Base-by-base conservation (phyloP, 2,888 invertebrate species). In the Aphodius granarius region DNA sequence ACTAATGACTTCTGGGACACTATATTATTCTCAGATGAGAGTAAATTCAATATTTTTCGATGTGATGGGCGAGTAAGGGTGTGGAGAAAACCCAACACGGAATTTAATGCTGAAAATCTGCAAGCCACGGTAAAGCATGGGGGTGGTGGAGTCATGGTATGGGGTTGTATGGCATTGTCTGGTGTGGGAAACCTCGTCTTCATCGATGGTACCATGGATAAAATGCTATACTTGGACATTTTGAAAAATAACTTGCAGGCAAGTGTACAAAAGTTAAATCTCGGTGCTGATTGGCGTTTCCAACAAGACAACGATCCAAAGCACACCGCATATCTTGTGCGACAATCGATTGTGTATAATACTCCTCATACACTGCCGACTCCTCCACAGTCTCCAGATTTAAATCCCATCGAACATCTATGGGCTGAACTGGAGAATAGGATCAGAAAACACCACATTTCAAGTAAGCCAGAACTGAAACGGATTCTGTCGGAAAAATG, bases 11-110 rank as follows among this genome's bases (percentile, higher is more conserved):
- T 20, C 62, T 71, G 23, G 23, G 62, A 71, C 23, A 22, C 16
- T 0, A 62, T 71, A 71, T 71, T 71, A 6, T 23, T 72, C 63
- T 63, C 72, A 63, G 72, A 72, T 63, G 18, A 18, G 19, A 72
- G 64, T 65, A 73, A 65, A n/a, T 65, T 16, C 0, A 73, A 73
- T 64, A 63, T 73, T 64, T 64, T 65, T 73, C 22, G 20, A n/a
- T 73, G 65, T 73, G n/a, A 73, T 73, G 73, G 21, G 17, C 19
- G 66, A 65, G n/a, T 15, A 73, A 64, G 65, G 21, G 64, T 65
- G 65, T 73, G 63, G n/a, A 19, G 65, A 65, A 63, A 9, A 63
- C 18, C 16, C 20, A 18, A 21, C 22, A 73, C 64, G 64, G 73
- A 63, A 15, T 19, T 64, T 18, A 16, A 73, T 73, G 22, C 22